phyloP scores from a whole-genome alignment of 2,797 vertebrate genomes.

The Pteropus rufus region DNA sequence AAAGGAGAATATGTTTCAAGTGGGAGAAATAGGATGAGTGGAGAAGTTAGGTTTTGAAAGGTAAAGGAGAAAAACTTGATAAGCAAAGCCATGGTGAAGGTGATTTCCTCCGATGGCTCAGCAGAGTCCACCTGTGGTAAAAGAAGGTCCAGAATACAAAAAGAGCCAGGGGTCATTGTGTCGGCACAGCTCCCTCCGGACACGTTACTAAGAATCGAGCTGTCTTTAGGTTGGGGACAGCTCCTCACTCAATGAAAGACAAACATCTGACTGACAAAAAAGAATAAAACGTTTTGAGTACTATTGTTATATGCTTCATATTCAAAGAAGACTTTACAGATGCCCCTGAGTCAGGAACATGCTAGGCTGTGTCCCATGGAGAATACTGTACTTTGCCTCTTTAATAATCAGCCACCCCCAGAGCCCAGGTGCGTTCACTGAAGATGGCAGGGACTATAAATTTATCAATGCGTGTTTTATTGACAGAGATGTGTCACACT shows the following conservation, averaged over 20 bases:
- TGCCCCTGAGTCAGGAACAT: too few relatives aligned
- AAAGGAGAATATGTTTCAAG: not conserved
- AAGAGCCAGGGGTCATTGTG: not conserved
- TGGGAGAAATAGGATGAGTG: not conserved
- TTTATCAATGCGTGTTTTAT: not conserved
- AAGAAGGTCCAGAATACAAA: not conserved
- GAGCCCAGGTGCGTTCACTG: rapidly evolving
- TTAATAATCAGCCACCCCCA: not conserved
- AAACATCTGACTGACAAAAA: not conserved
- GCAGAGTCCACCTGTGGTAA: not conserved
- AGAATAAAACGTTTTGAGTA: too few relatives aligned
- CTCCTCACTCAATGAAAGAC: not conserved
- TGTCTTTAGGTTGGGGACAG: not conserved
- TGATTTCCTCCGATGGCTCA: not conserved
- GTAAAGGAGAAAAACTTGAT: not conserved
- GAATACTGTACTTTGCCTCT: not conserved
- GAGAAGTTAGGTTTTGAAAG: not conserved
- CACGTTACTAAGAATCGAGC: not conserved
- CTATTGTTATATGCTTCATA: not conserved
- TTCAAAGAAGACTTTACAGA: not conserved
- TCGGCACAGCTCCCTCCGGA: not conserved
- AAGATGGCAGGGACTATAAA: not conserved
- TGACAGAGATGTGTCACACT: not conserved
- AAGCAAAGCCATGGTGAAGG: not conserved
- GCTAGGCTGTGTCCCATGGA: not conserved